Evolutionary conservation across 2,113 vertebrate genomes (phyloP).

Genomic region (Laticauda colubrina): DNA sequence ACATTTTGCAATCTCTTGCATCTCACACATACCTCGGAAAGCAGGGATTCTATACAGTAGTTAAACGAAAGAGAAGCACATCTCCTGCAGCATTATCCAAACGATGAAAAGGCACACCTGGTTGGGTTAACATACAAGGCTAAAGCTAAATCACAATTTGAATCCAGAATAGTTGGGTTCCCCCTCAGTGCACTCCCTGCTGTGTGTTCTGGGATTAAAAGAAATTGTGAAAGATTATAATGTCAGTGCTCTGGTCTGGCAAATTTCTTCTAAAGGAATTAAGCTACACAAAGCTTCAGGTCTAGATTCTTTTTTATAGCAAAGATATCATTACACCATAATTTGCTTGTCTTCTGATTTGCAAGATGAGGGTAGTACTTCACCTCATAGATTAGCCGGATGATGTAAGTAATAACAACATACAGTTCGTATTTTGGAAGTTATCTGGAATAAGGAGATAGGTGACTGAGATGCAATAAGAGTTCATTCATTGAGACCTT

Average conservation of each 20-base stretch:
- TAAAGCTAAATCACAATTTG: background rate
- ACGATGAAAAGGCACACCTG: background rate
- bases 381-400: background rate
- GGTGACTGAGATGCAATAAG: background rate
- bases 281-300: background rate
- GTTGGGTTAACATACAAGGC: background rate
- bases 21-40: background rate
- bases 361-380: too few species aligned
- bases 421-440: background rate
- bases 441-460: background rate
- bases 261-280: background rate
- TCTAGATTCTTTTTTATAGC: background rate
- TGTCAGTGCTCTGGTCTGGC: background rate
- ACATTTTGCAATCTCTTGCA: background rate
- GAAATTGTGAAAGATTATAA: background rate
- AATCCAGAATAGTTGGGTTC: background rate
- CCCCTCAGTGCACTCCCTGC: background rate
- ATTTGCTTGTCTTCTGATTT: background rate
- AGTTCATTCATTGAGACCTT: background rate
- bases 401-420: background rate
- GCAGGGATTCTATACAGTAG: background rate
- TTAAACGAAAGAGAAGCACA: background rate
- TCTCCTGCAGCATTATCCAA: background rate
- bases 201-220: background rate
- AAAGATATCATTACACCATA: background rate